A percentile compares a stretch with the other conserved stretches of the same genome.
Evolutionary conservation across 2,113 vertebrate species (phyloP).

Genomic region (Rhinolophus sinicus): DNA sequence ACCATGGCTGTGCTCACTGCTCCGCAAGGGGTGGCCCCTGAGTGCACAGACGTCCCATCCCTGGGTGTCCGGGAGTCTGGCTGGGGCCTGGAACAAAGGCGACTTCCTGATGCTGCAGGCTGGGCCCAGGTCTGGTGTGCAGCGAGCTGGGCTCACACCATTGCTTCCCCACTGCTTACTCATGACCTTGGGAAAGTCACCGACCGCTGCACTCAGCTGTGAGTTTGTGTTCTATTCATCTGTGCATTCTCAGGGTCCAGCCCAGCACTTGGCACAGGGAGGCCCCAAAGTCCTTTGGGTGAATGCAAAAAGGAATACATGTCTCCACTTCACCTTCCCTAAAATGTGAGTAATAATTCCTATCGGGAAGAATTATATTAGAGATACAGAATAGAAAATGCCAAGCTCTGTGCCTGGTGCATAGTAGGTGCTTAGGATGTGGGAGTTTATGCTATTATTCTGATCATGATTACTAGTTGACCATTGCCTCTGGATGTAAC

Average conservation of each 20-base stretch:
- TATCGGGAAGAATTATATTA: not conserved
- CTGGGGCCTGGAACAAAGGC: not conserved
- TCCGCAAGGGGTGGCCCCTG: not conserved
- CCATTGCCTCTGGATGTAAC: not conserved
- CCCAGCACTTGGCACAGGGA: fast-evolving
- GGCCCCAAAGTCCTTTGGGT: not conserved
- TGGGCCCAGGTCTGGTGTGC: not conserved
- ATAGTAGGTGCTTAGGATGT: not conserved
- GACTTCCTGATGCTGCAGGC: not conserved
- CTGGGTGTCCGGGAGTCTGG: fast-evolving
- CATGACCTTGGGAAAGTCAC: not conserved
- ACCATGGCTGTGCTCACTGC: not conserved
- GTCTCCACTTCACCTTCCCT: not conserved
- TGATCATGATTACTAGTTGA: not conserved
- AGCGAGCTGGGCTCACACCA: not conserved
- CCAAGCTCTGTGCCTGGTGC: not conserved
- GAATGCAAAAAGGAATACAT: not conserved
- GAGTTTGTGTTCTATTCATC: not conserved
- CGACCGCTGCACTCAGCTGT: fast-evolving
- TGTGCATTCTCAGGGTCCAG: not conserved
- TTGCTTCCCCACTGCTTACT: not conserved
- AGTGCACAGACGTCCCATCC: fast-evolving
- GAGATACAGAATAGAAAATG: not conserved
- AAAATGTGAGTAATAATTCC: not conserved
- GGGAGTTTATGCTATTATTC: not conserved